phyloP scores from a whole-genome alignment of 2,888 invertebrate genomes.

The Pelosia muscerda region DNA sequence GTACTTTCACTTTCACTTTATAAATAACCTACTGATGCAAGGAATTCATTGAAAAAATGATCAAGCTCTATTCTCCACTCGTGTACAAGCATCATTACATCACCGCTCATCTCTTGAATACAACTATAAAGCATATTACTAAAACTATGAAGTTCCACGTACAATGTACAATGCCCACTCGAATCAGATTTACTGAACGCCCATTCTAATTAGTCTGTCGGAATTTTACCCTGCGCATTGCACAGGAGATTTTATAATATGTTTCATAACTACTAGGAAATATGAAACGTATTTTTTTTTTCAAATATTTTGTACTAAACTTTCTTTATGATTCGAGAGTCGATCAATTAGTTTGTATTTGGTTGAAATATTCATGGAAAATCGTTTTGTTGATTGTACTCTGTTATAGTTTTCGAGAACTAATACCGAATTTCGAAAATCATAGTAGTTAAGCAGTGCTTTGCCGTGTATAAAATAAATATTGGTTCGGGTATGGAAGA shows the following conservation, averaged over 20 bases:
- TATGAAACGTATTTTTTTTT: constrained; percentile 14
- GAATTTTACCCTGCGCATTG: constrained; percentile 12
- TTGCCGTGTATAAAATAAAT: neutral
- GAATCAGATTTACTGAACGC: constrained; percentile 24
- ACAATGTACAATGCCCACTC: constrained; percentile 21
- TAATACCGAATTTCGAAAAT: neutral
- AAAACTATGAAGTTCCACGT: constrained; percentile 14
- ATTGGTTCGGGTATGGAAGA: too few species aligned
- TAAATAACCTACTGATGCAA: too few species aligned
- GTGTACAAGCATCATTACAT: neutral
- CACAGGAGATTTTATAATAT: constrained; percentile 10
- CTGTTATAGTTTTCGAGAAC: neutral
- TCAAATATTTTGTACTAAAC: constrained; percentile 11
- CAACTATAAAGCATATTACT: neutral
- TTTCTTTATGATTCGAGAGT: constrained; percentile 7
- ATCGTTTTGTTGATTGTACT: neutral
- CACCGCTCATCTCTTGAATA: neutral
- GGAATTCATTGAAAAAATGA: too few species aligned
- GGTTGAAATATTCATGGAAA: neutral
- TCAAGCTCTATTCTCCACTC: too few species aligned
- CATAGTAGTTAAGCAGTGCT: neutral
- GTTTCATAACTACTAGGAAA: constrained; percentile 5
- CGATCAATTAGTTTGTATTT: constrained; percentile 16
- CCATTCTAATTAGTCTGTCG: constrained; percentile 20
- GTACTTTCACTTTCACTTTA: too few species aligned